Percentiles rank a stretch among this genome's conserved stretches.
Evolutionary conservation across 2,113 vertebrate genomes (phyloP).

Genomic region (Osmerus eperlanus): DNA sequence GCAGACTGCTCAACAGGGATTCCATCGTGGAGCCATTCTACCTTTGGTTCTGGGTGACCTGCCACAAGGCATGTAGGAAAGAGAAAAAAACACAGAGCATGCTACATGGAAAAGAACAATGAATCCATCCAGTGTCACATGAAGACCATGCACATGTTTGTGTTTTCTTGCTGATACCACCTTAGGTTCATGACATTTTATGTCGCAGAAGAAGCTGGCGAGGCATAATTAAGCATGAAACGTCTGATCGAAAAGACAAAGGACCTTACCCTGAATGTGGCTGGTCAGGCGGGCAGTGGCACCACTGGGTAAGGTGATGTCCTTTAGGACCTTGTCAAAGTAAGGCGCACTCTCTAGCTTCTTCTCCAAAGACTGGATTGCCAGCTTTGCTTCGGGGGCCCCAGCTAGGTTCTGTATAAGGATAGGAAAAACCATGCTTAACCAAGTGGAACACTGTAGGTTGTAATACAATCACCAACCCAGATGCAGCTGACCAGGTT

Average conservation of each 20-base stretch:
- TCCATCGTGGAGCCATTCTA: constrained; percentile 68
- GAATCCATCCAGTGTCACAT: too few species aligned
- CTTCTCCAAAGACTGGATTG: constrained; percentile 64
- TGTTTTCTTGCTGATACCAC: too few species aligned
- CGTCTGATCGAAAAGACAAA: background rate
- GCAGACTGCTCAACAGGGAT: constrained; percentile 46
- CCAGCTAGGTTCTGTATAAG: constrained; percentile 53
- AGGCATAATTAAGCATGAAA: too few species aligned
- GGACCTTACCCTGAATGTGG: constrained; percentile 48
- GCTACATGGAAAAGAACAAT: too few species aligned
- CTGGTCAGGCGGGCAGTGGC: constrained; percentile 61
- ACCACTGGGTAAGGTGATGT: constrained; percentile 58
- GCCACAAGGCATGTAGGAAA: background rate
- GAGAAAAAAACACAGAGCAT: background rate
- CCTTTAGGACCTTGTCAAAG: constrained; percentile 58
- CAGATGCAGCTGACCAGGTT: too few species aligned
- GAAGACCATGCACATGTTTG: too few species aligned
- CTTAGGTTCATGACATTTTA: too few species aligned
- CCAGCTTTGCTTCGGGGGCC: constrained; percentile 62
- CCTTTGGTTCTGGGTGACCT: constrained; percentile 73
- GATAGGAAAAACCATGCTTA: too few species aligned
- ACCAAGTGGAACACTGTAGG: too few species aligned
- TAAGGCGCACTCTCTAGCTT: constrained; percentile 55
- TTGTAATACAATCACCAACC: too few species aligned
- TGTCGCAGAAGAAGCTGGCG: too few species aligned